Base-by-base conservation (phyloP, 2,797 vertebrate genomes). In the Diplodus sargus region DNA sequence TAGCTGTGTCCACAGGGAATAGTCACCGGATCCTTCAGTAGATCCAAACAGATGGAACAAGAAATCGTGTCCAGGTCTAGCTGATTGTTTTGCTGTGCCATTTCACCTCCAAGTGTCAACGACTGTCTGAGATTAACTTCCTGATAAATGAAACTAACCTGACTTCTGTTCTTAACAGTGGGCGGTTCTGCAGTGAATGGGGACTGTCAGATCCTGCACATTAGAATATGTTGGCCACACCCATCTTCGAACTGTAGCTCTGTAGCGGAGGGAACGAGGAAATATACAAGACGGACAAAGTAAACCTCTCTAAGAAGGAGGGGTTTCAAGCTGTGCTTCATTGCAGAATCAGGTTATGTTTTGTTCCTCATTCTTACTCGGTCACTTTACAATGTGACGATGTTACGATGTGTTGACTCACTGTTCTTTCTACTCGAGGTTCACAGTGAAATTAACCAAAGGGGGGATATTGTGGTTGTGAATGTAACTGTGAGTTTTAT, bases 31-130 rank as follows among this genome's bases (percentile, higher is more conserved):
- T 74, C 13, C 62, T 65, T 74, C 43, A 65, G 72, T 49, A 58
- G 62, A 74, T 65, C 43, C 72, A 73, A 12, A 63, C 70, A 73
- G 70, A 73, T 47, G 1, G 53, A 52, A 52, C 73, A 75, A 11
- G 13, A 51, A 18, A 75, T 13, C 3, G 1, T 58, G 9, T 67
- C 56, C 28, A 28, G 7, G 3, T 47, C 34, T 23, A 60, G 48
- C 18, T 45, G 48, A 61, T 62, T 9, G 17, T 62, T 22, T 12
- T 6, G n/a, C n/a, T 53, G 62, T 1, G 28, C 45, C 30, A 42
- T 49, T 39, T 49, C 43, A 64, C 20, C 17, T 47, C 16, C 3
- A 4, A 4, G 8, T 22, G 2, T 3, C 5, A 47, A 17, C 5
- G 45, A 47, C 45, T 15, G 14, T 47, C 15, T 43, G 42, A 47